These are phyloP conservation scores for Leucophenga montana DNA, from an alignment of 2,888 invertebrate genomes.

Conservation along the genomic window DNA sequence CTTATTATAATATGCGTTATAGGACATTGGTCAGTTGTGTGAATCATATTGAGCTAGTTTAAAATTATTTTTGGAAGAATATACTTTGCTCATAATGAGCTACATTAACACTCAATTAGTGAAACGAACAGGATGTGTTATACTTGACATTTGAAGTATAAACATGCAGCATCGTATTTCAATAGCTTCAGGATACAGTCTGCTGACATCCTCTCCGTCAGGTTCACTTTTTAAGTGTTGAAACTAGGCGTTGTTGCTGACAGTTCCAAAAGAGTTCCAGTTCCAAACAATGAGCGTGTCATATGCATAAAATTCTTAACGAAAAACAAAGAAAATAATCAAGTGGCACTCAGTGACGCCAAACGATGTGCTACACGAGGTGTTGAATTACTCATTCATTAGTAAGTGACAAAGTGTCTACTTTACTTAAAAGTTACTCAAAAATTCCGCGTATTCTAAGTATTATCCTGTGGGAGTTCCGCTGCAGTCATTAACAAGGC, in stretches of 20 bases:
- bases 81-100: conserved; percentile 49
- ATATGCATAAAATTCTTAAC: conserved; percentile 57
- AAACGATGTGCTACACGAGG: conserved; percentile 38
- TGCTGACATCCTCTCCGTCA: conserved; percentile 41
- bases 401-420: conserved; percentile 51
- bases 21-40: too few relatives aligned
- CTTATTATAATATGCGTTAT: too few relatives aligned
- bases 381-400: conserved; percentile 61
- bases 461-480: conserved; percentile 55
- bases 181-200: conserved; percentile 32
- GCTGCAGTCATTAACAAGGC: too few relatives aligned
- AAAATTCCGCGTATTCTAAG: conserved; percentile 53
- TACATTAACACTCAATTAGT: conserved; percentile 11
- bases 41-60: too few relatives aligned
- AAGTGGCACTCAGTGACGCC: conserved; percentile 59
- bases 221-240: conserved; percentile 44
- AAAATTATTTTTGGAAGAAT: too few relatives aligned
- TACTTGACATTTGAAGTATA: conserved; percentile 60
- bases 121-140: conserved; percentile 48
- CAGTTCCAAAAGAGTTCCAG: conserved; percentile 60
- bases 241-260: conserved; percentile 46
- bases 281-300: not conserved
- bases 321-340: conserved; percentile 47
- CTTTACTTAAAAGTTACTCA: too few relatives aligned
- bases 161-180: conserved; percentile 60